Evolutionary conservation across 1,140 invertebrate genomes (phyloP), one percentile per base, ranked within the genome.

Genomic region (Lanistes nyassanus): DNA sequence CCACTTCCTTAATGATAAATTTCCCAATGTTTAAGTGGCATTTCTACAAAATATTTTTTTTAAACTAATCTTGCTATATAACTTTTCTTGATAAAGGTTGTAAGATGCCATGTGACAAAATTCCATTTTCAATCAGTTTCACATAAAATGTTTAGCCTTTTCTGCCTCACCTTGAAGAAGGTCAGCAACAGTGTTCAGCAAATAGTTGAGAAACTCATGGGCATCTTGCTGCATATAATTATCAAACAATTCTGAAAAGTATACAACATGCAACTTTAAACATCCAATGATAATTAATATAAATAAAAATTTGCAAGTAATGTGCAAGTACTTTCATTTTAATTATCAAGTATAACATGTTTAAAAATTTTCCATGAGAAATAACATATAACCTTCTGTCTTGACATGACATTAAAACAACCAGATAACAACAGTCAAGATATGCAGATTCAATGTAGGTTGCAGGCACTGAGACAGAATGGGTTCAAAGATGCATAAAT

Each of bases 141-240:
- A 13, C 19, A 13, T 47, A 47, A 47, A 47, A 47, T 47, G 19
- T 6, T 42, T 16, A 47, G 42, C 42, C 9, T 23, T 4, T 37
- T 19, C 34, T 42, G 34, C 71, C 70, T 76, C 78, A 89, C 88
- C 88, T 85, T 88, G 87, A 23, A 99, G 95, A 80, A 92, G 85
- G 82, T 92, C 92, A 47, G 91, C 92, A 51, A 93, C 92, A 70
- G 91, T 91, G 91, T 99, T 99, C 67, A 99, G 96, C 65, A 99
- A 92, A 90, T 99, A 99, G 90, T 99, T 99, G 65, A 99, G 92
- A 92, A 99, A 99, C 90, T 99, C 98, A 89, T 99, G 98, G 64
- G 98, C 98, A 94, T 99, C 98, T 92, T 99, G 98, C 90, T 99
- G 98, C 94, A 99, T 97, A 87, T 98, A 99, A 90, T 99, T 99